Evolutionary conservation across 1,140 invertebrate genomes (phyloP), one percentile per base, ranked within the genome.

Genomic region (Cyclargus thomasi): DNA sequence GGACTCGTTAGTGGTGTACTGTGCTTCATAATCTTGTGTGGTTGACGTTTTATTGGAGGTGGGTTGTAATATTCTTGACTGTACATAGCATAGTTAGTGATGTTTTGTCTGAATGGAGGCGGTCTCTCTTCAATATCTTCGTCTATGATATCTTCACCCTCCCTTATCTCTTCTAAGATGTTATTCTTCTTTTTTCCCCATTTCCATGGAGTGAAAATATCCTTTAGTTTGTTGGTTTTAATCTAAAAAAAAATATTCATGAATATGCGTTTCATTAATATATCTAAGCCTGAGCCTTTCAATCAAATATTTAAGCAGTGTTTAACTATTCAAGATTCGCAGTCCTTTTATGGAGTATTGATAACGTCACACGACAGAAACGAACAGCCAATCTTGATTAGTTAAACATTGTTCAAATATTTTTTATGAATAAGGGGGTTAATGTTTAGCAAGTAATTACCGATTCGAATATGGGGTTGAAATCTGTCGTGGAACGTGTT

Each of bases 111-210:
- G 53, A 77, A 89, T 11, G 80, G 78, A 29, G 76, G 70, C 36
- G 65, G 53, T 8, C 71, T 78, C 59, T 63, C 63, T 55, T 77
- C 72, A 0, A 78, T 59, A 10, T 80, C 70, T 2, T 75, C 78
- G 57, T 80, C 78, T 4, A 75, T 67, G 16, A 73, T 74, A 65
- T 74, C 81, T 35, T 82, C 80, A 64, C 75, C 83, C 69, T 82
- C 84, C 55, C 76, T 82, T 16, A 78, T 55, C 71, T 87, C 84
- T 73, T 81, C 76, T 53, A 84, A 81, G 4, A 78, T 67, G 39
- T 88, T 78, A 59, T 78, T 83, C 63, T 82, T 88, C 63, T 81
- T 89, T 59, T 81, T 85, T 64, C 82, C 83, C 5, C 81, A 67
- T 16, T 87, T 36, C 17, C 80, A 75, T 1, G 77, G 78, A 57